phyloP scores from a whole-genome alignment of 2,888 invertebrate genomes.

The Odontocerum albicorne region DNA sequence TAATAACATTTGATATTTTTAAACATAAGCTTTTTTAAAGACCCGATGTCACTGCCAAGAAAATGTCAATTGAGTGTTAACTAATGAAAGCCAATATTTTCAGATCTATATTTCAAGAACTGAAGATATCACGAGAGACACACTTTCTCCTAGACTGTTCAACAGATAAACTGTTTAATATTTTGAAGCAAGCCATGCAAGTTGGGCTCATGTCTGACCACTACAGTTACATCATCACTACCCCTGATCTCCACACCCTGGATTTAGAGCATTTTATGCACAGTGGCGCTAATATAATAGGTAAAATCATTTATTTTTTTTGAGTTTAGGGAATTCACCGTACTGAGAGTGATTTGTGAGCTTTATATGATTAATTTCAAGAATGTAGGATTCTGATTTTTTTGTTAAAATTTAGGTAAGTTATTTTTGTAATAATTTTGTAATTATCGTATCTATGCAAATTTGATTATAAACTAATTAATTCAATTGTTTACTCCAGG shows the following conservation, averaged over 20 bases:
- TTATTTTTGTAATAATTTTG: neutral
- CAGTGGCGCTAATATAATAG: slow-evolving; percentile 83
- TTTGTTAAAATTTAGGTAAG: neutral
- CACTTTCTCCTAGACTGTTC: slow-evolving; percentile 78
- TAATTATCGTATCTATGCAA: neutral
- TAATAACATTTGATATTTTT: too few species aligned
- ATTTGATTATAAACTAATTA: neutral
- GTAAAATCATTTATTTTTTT: too few species aligned
- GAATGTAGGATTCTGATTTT: too few species aligned
- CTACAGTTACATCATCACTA: slow-evolving; percentile 77
- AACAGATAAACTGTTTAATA: slow-evolving; percentile 48
- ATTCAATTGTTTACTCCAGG: slow-evolving; percentile 45
- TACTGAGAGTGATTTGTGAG: too few species aligned
- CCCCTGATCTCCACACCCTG: slow-evolving; percentile 79
- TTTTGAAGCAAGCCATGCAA: slow-evolving; percentile 73
- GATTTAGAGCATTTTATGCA: slow-evolving; percentile 77
- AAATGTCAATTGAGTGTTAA: too few species aligned
- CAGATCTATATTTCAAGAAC: slow-evolving; percentile 66
- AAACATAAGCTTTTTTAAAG: too few species aligned
- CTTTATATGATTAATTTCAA: too few species aligned
- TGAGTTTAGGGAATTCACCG: too few species aligned
- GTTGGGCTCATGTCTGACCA: slow-evolving; percentile 81
- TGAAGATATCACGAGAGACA: slow-evolving; percentile 69
- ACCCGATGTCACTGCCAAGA: too few species aligned
- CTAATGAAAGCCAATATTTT: too few species aligned